Conservation (phyloP, 53 echinoderm and acorn worm species). For the Temnopleurus reevesii region DNA sequence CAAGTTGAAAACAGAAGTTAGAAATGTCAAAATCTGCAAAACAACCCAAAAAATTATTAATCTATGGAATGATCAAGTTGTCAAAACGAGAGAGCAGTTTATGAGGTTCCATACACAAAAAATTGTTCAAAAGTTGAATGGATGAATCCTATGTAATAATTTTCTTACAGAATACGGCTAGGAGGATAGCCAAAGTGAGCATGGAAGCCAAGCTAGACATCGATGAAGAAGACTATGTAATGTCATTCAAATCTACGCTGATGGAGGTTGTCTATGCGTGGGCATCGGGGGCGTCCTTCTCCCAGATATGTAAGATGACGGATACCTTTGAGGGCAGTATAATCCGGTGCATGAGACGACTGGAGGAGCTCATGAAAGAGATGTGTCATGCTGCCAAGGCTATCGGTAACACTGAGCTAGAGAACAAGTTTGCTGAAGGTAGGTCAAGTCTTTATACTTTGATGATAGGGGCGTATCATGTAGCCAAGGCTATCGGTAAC, state of each 20-base stretch:
- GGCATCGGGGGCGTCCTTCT: conserved; percentile 83
- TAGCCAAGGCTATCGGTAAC: conserved; percentile 93
- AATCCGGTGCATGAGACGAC: conserved; percentile 88
- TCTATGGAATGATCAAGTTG: no score
- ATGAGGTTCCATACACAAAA: no score
- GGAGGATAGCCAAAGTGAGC: conserved; percentile 95
- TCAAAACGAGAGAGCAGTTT: no score
- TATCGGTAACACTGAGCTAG: conserved; percentile 92
- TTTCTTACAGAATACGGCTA: conserved; percentile 72
- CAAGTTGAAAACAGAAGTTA: no score
- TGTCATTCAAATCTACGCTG: conserved; percentile 84
- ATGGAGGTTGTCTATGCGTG: conserved; percentile 91
- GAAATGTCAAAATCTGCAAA: no score
- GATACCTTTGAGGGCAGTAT: conserved; percentile 98
- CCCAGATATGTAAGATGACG: conserved; percentile 93
- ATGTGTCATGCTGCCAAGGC: conserved; percentile 96
- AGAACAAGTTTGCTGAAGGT: conserved; percentile 95
- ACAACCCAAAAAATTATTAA: no score
- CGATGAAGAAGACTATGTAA: conserved; percentile 87
- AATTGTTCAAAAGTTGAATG: no score
- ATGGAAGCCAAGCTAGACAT: conserved; percentile 83
- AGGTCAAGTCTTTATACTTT: no score
- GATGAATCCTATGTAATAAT: no score
- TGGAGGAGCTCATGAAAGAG: conserved; percentile 93
- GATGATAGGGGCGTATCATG: conserved; percentile 93